A percentile compares a stretch with the other conserved stretches of the same genome.
phyloP scores from a whole-genome alignment of 2,797 vertebrate species.

The Cossypha polioptera region DNA sequence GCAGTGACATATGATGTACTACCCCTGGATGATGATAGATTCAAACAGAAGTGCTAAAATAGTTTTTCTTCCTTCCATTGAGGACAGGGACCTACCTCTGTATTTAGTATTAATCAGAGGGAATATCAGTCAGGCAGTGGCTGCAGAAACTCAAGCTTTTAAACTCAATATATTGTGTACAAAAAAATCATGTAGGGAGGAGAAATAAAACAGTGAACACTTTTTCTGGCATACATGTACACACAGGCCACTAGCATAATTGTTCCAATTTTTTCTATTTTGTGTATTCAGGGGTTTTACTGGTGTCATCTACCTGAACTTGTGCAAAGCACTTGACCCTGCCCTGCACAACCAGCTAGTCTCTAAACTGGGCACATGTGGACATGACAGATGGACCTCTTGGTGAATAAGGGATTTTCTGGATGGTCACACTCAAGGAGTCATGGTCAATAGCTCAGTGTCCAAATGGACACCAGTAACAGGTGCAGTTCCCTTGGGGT shows the following conservation, averaged over 20 bases:
- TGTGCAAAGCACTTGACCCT: not conserved
- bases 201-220: not conserved
- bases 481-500: not conserved
- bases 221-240: not conserved
- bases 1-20: not conserved
- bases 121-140: not conserved
- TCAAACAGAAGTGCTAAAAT: not conserved
- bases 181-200: not conserved
- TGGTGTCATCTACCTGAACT: not conserved
- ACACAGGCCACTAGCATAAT: not conserved
- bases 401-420: not conserved
- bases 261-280: not conserved
- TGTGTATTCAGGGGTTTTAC: not conserved
- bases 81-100: not conserved
- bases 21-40: not conserved
- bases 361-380: not conserved
- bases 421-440: not conserved
- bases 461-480: not conserved
- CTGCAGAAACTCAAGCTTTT: not conserved
- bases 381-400: not conserved
- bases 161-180: not conserved
- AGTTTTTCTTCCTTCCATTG: constrained; percentile 7
- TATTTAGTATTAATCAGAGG: not conserved
- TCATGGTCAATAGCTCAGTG: accelerated
- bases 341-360: not conserved